Conservation (phyloP, 1,140 invertebrate genomes). For the Pissodes strobi region DNA sequence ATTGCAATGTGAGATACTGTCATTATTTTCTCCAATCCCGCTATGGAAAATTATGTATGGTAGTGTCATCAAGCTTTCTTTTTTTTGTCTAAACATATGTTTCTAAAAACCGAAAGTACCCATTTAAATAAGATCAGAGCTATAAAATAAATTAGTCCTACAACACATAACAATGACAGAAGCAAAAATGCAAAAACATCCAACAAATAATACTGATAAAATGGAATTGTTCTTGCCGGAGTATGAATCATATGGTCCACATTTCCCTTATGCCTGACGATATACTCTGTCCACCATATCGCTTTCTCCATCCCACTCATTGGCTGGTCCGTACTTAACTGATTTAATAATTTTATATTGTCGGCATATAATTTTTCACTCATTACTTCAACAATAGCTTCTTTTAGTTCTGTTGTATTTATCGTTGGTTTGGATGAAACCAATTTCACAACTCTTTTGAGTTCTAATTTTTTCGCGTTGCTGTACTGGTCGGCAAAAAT, state of each 20-base stretch:
- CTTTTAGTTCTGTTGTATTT: not conserved
- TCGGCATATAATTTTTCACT: not conserved
- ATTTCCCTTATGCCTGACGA: conserved; percentile 57
- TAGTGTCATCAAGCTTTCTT: too few relatives aligned
- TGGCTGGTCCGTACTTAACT: conserved; percentile 49
- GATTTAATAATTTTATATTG: not conserved
- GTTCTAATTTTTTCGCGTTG: conserved; percentile 30
- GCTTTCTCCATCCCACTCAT: conserved; percentile 51
- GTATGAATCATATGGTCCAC: conserved; percentile 53
- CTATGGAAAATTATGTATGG: too few relatives aligned
- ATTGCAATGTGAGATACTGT: too few relatives aligned
- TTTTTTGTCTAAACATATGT: too few relatives aligned
- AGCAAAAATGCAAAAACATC: too few relatives aligned
- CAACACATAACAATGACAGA: too few relatives aligned
- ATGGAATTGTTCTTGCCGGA: too few relatives aligned
- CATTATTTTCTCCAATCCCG: too few relatives aligned
- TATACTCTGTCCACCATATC: conserved; percentile 61
- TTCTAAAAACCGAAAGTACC: too few relatives aligned
- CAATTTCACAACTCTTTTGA: not conserved
- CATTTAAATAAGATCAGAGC: too few relatives aligned
- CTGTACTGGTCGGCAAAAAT: conserved; percentile 46
- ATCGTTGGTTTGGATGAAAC: not conserved
- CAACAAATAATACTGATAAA: too few relatives aligned
- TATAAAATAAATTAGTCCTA: too few relatives aligned
- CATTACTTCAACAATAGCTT: not conserved